phyloP scores from a whole-genome alignment of 1,140 invertebrate genomes.

The Ditylenchus dipsaci region DNA sequence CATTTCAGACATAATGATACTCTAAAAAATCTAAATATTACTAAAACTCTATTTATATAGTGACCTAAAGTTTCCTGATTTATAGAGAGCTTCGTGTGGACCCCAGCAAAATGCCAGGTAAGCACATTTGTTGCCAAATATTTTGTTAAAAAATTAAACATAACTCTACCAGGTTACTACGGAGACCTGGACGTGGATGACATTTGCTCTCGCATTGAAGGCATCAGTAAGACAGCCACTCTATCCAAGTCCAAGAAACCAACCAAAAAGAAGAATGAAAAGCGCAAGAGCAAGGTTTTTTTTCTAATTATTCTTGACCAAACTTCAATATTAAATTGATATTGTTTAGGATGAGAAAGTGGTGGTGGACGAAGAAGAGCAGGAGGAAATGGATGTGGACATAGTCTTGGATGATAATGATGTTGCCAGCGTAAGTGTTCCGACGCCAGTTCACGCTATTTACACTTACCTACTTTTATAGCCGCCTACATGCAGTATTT shows the following conservation, averaged over 20 bases:
- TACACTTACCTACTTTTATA: too few species aligned
- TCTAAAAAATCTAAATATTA: too few species aligned
- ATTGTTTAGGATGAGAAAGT: background rate
- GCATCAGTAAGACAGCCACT: background rate
- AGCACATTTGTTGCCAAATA: background rate
- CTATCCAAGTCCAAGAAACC: conserved; percentile 3
- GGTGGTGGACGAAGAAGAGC: background rate
- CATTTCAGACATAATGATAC: too few species aligned
- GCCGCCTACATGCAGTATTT: too few species aligned
- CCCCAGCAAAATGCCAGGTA: background rate
- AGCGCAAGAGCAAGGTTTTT: conserved; percentile 4
- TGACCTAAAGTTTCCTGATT: too few species aligned
- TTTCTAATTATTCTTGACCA: background rate
- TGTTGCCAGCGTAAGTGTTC: background rate
- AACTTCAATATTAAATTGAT: background rate
- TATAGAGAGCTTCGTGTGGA: too few species aligned
- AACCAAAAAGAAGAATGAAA: conserved; percentile 5
- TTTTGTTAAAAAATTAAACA: background rate
- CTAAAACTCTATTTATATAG: too few species aligned
- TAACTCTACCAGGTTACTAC: background rate
- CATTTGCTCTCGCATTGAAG: background rate
- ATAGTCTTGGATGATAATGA: background rate
- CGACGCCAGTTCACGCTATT: too few species aligned
- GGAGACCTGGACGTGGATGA: background rate
- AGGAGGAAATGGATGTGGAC: background rate